Base-by-base conservation (phyloP, 2,888 invertebrate genomes). In the Nomada flava region DNA sequence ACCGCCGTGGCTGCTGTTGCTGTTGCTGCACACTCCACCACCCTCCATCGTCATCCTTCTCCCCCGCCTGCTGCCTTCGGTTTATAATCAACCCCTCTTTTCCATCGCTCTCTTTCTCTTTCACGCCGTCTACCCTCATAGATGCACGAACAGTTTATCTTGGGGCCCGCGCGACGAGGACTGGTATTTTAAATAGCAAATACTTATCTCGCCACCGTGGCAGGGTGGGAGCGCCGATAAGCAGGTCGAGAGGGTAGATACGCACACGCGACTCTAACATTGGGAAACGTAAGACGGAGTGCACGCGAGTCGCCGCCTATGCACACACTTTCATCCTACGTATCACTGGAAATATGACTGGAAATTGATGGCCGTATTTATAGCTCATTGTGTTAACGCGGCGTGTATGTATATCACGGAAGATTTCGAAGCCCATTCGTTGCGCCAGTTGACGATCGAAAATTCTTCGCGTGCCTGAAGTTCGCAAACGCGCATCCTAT, bases 121-220 rank as follows among this genome's bases (percentile, higher is more conserved):
- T 79, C 79, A 70, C 77, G 69, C 71, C 77, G 63, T 69, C 75
- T 75, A 81, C 86, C 85, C 86, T 83, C 82, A 76, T 84, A 86
- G 83, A 85, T 60, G 79, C 80, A 82, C 75, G 89, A 90, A 92
- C 92, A 90, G 93, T 93, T 93, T 93, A 93, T 93, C 93, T 92
- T 91, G 90, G 88, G 89, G 76, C 84, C 86, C 79, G 83, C 65
- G 81, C 82, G 73, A 65, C 86, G 64, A 87, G 89, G 89, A 89
- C 90, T 90, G 92, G 92, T 92, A 92, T 92, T 93, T 93, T 92
- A 92, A 93, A 93, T 91, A 92, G 91, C 90, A 89, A 92, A 91
- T 91, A 92, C 92, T 92, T 93, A 88, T 88, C 88, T 88, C 79
- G 79, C 71, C 69, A 67, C 75, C 82, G 60, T 55, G 67, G 23